phyloP scores from a whole-genome alignment of 2,113 vertebrate species.

The Sylvilagus bachmani region DNA sequence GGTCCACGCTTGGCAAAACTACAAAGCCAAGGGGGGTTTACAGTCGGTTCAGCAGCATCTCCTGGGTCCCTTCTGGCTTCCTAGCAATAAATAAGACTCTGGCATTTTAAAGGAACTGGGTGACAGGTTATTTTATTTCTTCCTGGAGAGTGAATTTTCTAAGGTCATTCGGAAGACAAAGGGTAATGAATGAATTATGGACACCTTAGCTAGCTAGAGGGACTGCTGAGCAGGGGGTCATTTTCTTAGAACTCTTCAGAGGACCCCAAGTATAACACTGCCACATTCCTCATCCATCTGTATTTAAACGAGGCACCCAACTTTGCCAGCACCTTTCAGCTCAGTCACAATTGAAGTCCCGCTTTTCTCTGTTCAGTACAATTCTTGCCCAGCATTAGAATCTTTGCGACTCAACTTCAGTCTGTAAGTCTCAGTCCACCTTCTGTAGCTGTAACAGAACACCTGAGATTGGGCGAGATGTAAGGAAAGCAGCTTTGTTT shows the following conservation, averaged over 20 bases:
- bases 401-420: conserved; percentile 2
- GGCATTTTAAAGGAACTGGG: conserved; percentile 55
- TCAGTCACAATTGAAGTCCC: not conserved
- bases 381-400: conserved; percentile 4
- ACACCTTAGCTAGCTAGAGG: not conserved
- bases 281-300: not conserved
- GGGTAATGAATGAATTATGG: conserved; percentile 52
- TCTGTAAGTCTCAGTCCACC: not conserved
- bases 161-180: conserved; percentile 66
- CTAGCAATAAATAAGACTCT: conserved; percentile 63
- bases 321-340: not conserved
- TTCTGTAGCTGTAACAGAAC: not conserved
- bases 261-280: not conserved
- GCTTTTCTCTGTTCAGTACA: not conserved
- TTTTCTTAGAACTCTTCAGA: conserved; percentile 49
- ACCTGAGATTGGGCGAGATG: not conserved
- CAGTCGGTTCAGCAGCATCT: not conserved
- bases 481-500: not conserved
- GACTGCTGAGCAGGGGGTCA: not conserved
- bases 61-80: conserved; percentile 47
- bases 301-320: not conserved
- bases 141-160: conserved; percentile 60
- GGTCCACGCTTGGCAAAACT: not conserved
- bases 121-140: conserved; percentile 76
- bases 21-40: conserved; percentile 51